A percentile compares a stretch with the other conserved stretches of the same genome.
Evolutionary conservation across 2,797 vertebrate genomes (phyloP).

Genomic region (Acrossocheilus wenchowensis): DNA sequence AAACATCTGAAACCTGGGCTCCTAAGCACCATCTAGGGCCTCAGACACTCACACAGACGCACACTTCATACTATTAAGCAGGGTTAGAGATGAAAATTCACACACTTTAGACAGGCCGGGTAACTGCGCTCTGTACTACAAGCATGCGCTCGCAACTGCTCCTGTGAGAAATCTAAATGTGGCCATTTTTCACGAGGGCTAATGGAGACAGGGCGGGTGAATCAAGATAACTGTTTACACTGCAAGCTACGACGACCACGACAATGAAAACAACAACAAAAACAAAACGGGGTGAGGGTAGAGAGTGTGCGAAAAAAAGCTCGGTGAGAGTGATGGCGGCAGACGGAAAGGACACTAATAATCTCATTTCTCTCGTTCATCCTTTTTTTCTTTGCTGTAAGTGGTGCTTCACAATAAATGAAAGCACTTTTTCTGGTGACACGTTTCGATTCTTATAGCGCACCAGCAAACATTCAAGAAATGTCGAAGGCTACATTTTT

Average conservation of each 20-base stretch:
- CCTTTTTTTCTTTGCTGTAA: slow-evolving; percentile 49
- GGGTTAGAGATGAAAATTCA: background rate
- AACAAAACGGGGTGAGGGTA: slow-evolving; percentile 51
- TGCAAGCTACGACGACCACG: slow-evolving; percentile 62
- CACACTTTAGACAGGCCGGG: slow-evolving; percentile 20
- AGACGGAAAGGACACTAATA: slow-evolving; percentile 57
- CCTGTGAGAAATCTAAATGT: slow-evolving; percentile 47
- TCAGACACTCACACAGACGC: slow-evolving; percentile 13
- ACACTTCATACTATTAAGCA: slow-evolving; percentile 21
- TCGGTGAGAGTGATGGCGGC: slow-evolving; percentile 62
- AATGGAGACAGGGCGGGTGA: slow-evolving; percentile 60
- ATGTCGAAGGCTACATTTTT: slow-evolving; percentile 18
- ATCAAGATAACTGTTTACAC: slow-evolving; percentile 64
- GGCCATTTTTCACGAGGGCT: slow-evolving; percentile 57
- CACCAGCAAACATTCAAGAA: slow-evolving; percentile 24
- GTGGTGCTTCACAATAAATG: slow-evolving; percentile 60
- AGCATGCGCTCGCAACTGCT: slow-evolving; percentile 20
- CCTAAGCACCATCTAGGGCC: slow-evolving; percentile 24
- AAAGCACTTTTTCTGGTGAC: slow-evolving; percentile 46
- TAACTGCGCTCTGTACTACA: slow-evolving; percentile 1
- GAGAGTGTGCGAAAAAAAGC: slow-evolving; percentile 61
- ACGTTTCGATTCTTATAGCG: slow-evolving; percentile 13
- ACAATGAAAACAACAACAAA: slow-evolving; percentile 64
- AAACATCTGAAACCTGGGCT: slow-evolving; percentile 53
- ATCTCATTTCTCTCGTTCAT: slow-evolving; percentile 55